Evolutionary conservation across 2,888 invertebrate species (phyloP), one percentile per base, ranked within the genome.

Genomic region (Ashinkailepas kermadecensis): DNA sequence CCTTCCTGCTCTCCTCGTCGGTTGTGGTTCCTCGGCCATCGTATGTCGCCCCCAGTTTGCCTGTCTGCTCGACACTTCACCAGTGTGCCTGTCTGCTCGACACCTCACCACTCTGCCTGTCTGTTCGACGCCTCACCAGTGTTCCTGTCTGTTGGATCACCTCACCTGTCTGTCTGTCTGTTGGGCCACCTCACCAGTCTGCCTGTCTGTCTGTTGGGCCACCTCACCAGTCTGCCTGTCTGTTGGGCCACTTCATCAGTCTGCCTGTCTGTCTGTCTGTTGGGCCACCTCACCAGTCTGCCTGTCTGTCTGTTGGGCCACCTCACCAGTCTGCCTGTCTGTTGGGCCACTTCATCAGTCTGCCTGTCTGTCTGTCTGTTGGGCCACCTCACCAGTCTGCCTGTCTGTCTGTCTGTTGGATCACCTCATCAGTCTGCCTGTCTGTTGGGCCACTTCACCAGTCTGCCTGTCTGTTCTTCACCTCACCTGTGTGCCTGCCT

Each of bases 341-440:
- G 58, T 80, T 15, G 21, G 25, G 58, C 80, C 80, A 18, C 15
- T 39, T 65, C 58, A 25, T 54, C 13, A 18, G 21, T 21, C 58
- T 18, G 56, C 64, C 25, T 23, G 23, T 23, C 39, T 81, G 78
- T 78, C 79, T 25, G n/a, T n/a, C 54, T 54, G 64, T n/a, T 81
- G 54, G 6, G 74, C 67, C 39, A 79, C 39, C 13, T 39, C 13
- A 39, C 67, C 57, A 67, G 59, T 57, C 56, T 80, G 56, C 56
- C 54, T 79, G n/a, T 39, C 1, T 4, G 39, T 39, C 81, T 56
- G 57, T 21, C 67, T 67, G 57, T n/a, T n/a, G n/a, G n/a, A n/a
- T n/a, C n/a, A n/a, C n/a, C n/a, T n/a, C n/a, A n/a, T 56, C n/a
- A n/a, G n/a, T n/a, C n/a, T n/a, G n/a, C n/a, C n/a, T n/a, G n/a